Evolutionary conservation across 2,888 invertebrate species (phyloP).

Genomic region (Nymphalis urticae): DNA sequence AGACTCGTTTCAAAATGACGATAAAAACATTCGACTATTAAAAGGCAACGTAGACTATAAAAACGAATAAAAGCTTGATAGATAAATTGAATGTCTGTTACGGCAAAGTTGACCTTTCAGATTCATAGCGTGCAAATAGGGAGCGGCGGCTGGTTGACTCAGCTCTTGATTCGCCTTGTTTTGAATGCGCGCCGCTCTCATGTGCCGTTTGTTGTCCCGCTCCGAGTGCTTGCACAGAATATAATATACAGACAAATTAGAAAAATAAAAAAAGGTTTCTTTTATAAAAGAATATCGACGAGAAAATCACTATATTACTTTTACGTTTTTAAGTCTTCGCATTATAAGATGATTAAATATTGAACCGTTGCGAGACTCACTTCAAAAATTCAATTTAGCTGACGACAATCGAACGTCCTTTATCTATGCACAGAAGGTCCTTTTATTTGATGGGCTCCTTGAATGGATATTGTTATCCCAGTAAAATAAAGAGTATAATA

Average conservation of each 20-base stretch:
- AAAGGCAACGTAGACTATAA: conserved; percentile 12
- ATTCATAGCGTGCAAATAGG: conserved; percentile 66
- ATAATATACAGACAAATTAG: conserved; percentile 34
- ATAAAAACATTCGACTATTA: conserved; percentile 5
- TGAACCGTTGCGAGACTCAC: conserved; percentile 65
- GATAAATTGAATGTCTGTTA: conserved; percentile 35
- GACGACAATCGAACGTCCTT: conserved; percentile 73
- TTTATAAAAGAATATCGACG: background rate
- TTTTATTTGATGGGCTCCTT: conserved; percentile 76
- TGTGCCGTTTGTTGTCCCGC: conserved; percentile 42
- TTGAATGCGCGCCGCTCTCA: conserved; percentile 54
- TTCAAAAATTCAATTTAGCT: conserved; percentile 78
- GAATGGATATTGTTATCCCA: conserved; percentile 62
- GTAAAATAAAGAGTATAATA: conserved; percentile 52
- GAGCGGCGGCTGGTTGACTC: conserved; percentile 65
- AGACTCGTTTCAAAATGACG: background rate
- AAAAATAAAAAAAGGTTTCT: conserved; percentile 17
- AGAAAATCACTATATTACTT: background rate
- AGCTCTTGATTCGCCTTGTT: conserved; percentile 75
- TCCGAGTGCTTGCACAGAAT: conserved; percentile 32
- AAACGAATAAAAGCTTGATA: conserved; percentile 26
- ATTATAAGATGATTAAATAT: conserved; percentile 48
- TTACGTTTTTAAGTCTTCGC: background rate
- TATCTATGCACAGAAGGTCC: conserved; percentile 80
- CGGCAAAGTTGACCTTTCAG: conserved; percentile 57